phyloP scores from a whole-genome alignment of 92 coral and sea anemone species.

The Palythoa caribaeorum region DNA sequence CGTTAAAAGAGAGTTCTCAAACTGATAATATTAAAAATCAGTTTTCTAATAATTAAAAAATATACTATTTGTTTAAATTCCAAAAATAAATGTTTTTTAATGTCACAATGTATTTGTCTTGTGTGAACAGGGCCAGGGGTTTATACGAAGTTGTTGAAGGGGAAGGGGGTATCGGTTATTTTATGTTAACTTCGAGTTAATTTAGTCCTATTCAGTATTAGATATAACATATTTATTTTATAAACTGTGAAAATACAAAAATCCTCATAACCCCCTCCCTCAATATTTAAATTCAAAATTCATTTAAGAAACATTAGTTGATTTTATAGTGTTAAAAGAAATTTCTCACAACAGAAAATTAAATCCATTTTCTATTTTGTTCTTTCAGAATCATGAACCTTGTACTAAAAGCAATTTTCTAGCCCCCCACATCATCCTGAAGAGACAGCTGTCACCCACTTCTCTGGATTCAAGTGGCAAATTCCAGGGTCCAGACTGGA shows the following conservation, averaged over 20 bases:
- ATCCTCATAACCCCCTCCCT: background rate
- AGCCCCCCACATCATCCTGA: background rate
- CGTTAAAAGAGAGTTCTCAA: background rate
- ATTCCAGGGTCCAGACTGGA: conserved; percentile 12
- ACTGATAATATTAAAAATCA: background rate
- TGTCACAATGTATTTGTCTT: background rate
- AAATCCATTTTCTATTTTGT: background rate
- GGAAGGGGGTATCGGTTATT: background rate
- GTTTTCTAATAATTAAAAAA: background rate
- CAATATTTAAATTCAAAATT: background rate
- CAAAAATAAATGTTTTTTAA: too few relatives aligned
- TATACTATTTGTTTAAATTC: too few relatives aligned
- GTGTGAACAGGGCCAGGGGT: background rate
- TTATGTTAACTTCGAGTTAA: background rate
- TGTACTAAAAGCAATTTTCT: background rate
- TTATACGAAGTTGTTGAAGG: background rate
- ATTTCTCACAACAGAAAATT: background rate
- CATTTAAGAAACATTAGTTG: too few relatives aligned
- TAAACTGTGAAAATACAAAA: background rate
- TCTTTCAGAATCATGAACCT: conserved; percentile 11
- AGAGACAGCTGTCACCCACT: conserved; percentile 16
- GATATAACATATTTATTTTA: background rate
- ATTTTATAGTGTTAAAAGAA: background rate
- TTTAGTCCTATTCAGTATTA: background rate
- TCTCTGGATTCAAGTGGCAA: conserved; percentile 4